Percentiles rank a stretch among this genome's conserved stretches.
Conservation (phyloP, 2,797 vertebrate genomes). For the Anguilla pacifica region DNA sequence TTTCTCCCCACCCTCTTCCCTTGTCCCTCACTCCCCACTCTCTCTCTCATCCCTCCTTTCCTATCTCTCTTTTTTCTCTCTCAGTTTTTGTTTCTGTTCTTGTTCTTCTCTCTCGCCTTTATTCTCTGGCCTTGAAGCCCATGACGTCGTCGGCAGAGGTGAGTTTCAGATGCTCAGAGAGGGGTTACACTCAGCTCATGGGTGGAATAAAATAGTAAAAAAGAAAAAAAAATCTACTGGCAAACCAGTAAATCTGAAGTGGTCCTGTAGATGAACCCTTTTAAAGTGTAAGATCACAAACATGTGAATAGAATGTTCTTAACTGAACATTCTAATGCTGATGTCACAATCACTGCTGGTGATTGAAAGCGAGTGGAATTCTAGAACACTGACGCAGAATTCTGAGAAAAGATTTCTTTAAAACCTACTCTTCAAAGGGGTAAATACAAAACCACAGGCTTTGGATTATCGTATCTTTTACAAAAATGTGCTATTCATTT, state of each 20-base stretch:
- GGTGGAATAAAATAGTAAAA: background rate
- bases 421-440: too few species aligned
- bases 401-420: too few species aligned
- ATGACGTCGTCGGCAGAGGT: slow-evolving; percentile 86
- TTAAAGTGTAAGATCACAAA: too few species aligned
- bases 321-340: too few species aligned
- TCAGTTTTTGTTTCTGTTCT: slow-evolving; percentile 99
- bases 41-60: background rate
- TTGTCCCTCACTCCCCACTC: slow-evolving; percentile 15
- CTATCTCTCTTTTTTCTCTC: slow-evolving; percentile 59
- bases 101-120: slow-evolving; percentile 99
- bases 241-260: background rate
- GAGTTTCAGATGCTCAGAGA: slow-evolving; percentile 56
- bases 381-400: too few species aligned
- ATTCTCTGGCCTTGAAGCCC: slow-evolving; percentile 99
- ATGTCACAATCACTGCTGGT: too few species aligned
- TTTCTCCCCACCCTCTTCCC: slow-evolving; percentile 17
- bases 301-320: too few species aligned
- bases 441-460: too few species aligned
- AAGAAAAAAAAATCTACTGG: background rate
- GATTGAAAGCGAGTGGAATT: too few species aligned
- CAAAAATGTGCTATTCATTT: background rate
- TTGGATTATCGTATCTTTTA: background rate
- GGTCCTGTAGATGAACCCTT: background rate
- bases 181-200: background rate